Evolutionary conservation across 2,113 vertebrate genomes (phyloP).

Genomic region (Porphyrio hochstetteri): DNA sequence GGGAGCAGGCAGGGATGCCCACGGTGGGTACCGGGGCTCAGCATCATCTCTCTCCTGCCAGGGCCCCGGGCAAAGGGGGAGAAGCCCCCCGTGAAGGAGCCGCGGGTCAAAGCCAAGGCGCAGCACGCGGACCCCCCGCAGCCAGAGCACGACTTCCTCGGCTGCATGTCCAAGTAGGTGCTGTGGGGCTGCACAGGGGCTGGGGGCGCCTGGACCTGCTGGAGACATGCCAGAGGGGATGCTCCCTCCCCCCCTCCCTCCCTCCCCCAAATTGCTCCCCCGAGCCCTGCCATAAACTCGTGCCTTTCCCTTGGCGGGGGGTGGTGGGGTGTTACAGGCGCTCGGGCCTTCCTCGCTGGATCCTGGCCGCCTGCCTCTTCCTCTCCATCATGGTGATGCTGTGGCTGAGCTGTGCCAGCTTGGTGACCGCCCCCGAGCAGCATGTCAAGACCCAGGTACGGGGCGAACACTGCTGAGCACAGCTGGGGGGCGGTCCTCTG

Average conservation of each 20-base stretch:
- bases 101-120: slow-evolving; percentile 73
- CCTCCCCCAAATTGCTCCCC: not conserved
- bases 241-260: no score
- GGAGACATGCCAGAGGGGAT: not conserved
- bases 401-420: slow-evolving; percentile 95
- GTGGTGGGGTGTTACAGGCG: slow-evolving; percentile 76
- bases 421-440: slow-evolving; percentile 92
- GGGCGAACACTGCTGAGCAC: accelerated
- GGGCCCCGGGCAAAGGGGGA: slow-evolving; percentile 78
- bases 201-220: not conserved
- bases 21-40: accelerated
- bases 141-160: slow-evolving; percentile 91
- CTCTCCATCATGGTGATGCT: slow-evolving; percentile 96
- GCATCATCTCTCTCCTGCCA: not conserved
- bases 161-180: slow-evolving; percentile 94
- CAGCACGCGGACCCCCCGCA: slow-evolving; percentile 71
- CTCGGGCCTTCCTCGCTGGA: slow-evolving; percentile 95
- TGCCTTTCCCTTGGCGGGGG: slow-evolving; percentile 38
- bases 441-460: slow-evolving; percentile 90
- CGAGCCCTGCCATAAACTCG: not conserved
- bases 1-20: accelerated
- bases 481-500: accelerated
- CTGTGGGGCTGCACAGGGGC: accelerated
- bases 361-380: slow-evolving; percentile 93
- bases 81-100: slow-evolving; percentile 72